phyloP scores from a whole-genome alignment of 2,797 vertebrate genomes.

The Lophius americanus region DNA sequence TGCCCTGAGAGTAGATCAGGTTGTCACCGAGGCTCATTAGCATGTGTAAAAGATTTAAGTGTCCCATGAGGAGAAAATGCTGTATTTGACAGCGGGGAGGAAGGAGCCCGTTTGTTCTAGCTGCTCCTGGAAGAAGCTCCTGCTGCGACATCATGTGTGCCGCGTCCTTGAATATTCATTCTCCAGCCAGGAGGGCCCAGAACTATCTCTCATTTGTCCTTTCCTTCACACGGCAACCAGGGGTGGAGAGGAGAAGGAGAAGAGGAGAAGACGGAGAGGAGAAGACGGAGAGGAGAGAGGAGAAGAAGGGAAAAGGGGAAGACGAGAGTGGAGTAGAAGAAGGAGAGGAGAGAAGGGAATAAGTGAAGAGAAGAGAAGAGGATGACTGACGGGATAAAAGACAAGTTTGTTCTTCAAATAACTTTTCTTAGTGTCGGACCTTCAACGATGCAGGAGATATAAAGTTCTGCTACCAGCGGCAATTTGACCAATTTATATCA shows the following conservation, averaged over 20 bases:
- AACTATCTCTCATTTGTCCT: not conserved
- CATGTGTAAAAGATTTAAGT: slow-evolving; percentile 56
- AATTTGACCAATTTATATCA: slow-evolving; percentile 77
- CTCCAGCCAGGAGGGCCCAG: slow-evolving; percentile 24
- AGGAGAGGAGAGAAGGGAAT: not conserved
- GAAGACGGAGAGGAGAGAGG: too few relatives aligned
- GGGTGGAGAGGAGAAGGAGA: not conserved
- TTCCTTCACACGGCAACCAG: not conserved
- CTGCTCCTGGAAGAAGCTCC: slow-evolving; percentile 41
- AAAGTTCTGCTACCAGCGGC: slow-evolving; percentile 36
- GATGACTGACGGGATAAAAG: slow-evolving; percentile 9
- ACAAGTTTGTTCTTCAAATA: slow-evolving; percentile 10
- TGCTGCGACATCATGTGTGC: slow-evolving; percentile 52
- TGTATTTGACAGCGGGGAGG: slow-evolving; percentile 38
- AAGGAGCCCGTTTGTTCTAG: slow-evolving; percentile 13
- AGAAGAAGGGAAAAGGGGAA: too few relatives aligned
- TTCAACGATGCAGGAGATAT: slow-evolving; percentile 2
- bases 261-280: not conserved
- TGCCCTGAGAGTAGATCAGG: slow-evolving; percentile 24
- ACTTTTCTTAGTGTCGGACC: slow-evolving; percentile 24
- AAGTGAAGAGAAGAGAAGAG: not conserved
- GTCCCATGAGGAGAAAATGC: slow-evolving; percentile 38
- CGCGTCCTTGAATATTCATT: slow-evolving; percentile 60
- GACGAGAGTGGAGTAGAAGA: not conserved
- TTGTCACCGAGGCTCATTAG: slow-evolving; percentile 49